These are phyloP conservation scores for Nezara viridula DNA, from an alignment of 2,888 invertebrate genomes.

Conservation along the genomic window DNA sequence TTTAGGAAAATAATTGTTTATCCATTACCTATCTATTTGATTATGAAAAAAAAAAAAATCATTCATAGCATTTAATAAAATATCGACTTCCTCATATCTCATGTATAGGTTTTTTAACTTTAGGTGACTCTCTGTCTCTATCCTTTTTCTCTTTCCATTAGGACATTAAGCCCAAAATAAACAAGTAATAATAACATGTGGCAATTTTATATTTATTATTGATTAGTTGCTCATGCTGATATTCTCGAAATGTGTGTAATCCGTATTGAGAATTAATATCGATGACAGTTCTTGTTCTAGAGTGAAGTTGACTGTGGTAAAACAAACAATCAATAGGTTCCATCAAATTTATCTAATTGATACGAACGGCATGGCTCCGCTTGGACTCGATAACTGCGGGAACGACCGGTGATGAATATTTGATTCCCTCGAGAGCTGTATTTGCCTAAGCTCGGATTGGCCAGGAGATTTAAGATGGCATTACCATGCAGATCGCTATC, in stretches of 20 bases:
- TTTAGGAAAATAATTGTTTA: no score
- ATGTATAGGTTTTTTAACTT: no score
- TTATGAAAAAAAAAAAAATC: no score
- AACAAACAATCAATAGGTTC: background rate
- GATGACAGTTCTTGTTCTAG: background rate
- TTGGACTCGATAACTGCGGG: background rate
- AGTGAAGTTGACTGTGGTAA: background rate
- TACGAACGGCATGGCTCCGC: background rate
- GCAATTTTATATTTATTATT: no score
- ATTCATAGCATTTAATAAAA: no score
- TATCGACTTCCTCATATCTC: no score
- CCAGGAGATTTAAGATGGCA: constrained; percentile 16
- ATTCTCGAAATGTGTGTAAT: background rate
- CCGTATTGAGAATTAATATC: background rate
- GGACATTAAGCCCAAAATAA: no score
- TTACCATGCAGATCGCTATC: background rate
- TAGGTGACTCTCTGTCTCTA: no score
- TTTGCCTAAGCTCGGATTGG: background rate
- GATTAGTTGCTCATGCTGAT: no score
- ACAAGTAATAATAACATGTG: no score
- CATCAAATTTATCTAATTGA: background rate
- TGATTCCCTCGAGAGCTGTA: background rate
- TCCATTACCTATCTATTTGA: no score
- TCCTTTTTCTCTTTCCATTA: no score
- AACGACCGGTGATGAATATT: background rate